These are phyloP conservation scores for Lepetodrilus schrolli DNA, from an alignment of 2,888 invertebrate species.

Conservation along the genomic window DNA sequence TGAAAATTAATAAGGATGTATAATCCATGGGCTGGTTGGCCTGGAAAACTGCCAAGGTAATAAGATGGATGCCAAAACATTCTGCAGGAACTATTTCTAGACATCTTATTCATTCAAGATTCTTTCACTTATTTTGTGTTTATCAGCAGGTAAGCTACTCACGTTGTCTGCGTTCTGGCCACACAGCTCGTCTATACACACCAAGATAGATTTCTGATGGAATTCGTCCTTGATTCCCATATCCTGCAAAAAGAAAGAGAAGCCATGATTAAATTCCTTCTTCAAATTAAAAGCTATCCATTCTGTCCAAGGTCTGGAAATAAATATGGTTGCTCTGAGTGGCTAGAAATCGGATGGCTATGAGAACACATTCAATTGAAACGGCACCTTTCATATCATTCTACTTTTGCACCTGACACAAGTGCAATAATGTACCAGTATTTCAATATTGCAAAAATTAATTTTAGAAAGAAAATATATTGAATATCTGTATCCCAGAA, in stretches of 20 bases:
- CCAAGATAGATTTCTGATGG: constrained; percentile 82
- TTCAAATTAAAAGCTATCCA: too few relatives aligned
- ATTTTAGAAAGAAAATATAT: too few relatives aligned
- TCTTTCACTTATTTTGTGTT: too few relatives aligned
- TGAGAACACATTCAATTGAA: not conserved
- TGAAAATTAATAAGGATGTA: too few relatives aligned
- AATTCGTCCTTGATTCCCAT: constrained; percentile 86
- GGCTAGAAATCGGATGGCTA: not conserved
- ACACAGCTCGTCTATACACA: constrained; percentile 82
- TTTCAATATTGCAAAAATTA: too few relatives aligned
- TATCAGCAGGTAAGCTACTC: too few relatives aligned
- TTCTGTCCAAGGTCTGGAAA: too few relatives aligned
- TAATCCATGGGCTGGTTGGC: too few relatives aligned
- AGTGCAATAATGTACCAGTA: not conserved
- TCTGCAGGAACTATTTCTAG: not conserved
- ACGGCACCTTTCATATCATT: not conserved
- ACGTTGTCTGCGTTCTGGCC: constrained; percentile 62
- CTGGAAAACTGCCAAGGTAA: too few relatives aligned
- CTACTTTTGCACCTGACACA: not conserved
- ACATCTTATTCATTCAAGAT: too few relatives aligned
- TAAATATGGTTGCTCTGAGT: too few relatives aligned
- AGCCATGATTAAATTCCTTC: constrained; percentile 27
- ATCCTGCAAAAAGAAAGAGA: constrained; percentile 78
- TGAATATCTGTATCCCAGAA: too few relatives aligned
- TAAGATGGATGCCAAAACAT: not conserved